Base-by-base conservation (phyloP, 2,113 vertebrate genomes). In the Anoplopoma fimbria region DNA sequence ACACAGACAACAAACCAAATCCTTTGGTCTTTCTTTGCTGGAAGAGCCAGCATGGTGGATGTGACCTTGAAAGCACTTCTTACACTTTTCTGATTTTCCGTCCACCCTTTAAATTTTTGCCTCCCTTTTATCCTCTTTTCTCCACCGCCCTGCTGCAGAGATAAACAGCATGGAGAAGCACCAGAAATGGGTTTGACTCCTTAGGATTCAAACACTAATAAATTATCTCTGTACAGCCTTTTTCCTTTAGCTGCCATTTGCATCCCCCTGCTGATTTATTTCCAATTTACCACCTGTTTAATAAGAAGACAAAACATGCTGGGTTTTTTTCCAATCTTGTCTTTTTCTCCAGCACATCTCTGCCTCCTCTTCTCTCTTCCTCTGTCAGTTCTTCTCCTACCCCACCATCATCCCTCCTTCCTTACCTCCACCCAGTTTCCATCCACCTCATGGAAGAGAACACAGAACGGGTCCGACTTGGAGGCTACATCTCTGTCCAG, bases 381-480 rank as follows among this genome's bases (percentile, higher is more conserved):
- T 29, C 31, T 61, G 13, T n/a, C 38, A n/a, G 4, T n/a, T 15
- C 12, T 55, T 29, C 60, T 45, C 27, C 3, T 23, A 17, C 29
- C 33, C 36, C 12, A 36, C 36, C 25, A 38, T 68, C 31, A 57
- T 33, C 55, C 64, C 2, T 25, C 57, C 45, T 19, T 69, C 36
- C 95, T 95, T 93, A 99, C 98, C 98, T 99, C 98, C 65, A 94
- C 95, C 98, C 98, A 99, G 90, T 97, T 97, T 77, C 96, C 96
- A 0, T 97, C 94, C 77, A 96, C 95, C 86, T 99, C 98, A 53
- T 96, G 93, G 90, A 99, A 98, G 77, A 99, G 96, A 78, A 99
- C 98, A 0, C 98, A 99, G 94, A 99, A 99, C 0, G 98, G 98
- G 90, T 99, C 98, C 0, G 98, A 99, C 93, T 99, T 99, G 88